Conservation (phyloP, 2,888 invertebrate species). For the Cataglyphis cursor region DNA sequence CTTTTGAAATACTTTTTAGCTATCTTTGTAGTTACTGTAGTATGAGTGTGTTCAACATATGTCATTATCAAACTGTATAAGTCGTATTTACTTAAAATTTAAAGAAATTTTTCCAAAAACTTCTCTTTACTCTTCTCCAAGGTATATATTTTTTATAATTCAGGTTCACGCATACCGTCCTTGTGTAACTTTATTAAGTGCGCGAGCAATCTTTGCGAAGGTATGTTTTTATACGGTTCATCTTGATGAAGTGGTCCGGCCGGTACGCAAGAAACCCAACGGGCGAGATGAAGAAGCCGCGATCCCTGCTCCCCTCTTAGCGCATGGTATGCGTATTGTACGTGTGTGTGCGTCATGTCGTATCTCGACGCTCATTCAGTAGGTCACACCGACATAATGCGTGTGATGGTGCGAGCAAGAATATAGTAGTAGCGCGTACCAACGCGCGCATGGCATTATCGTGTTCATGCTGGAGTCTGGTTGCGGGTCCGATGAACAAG, state of each 20-base stretch:
- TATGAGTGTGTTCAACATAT: neutral
- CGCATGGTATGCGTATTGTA: constrained; percentile 32
- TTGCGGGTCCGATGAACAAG: constrained; percentile 61
- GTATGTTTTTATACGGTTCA: constrained; percentile 2
- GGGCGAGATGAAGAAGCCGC: neutral
- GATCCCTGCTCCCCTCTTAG: neutral
- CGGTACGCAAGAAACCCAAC: neutral
- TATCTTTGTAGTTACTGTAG: neutral
- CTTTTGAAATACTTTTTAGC: neutral
- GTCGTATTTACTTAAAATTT: neutral
- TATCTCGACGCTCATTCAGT: constrained; percentile 69
- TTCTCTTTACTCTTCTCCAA: neutral
- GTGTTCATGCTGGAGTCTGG: constrained; percentile 60
- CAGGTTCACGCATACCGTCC: neutral
- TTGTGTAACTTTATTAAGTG: neutral
- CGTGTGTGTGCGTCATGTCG: constrained; percentile 15
- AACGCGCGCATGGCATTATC: constrained; percentile 57
- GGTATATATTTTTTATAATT: neutral
- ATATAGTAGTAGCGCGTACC: constrained; percentile 27
- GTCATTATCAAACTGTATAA: neutral
- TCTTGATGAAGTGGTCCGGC: constrained; percentile 2
- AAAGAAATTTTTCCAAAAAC: neutral
- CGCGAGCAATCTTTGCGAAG: constrained; percentile 7
- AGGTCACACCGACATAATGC: constrained; percentile 74
- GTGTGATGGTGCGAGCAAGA: constrained; percentile 54